Base-by-base conservation (phyloP, 2,113 vertebrate genomes). In the Perca flavescens region DNA sequence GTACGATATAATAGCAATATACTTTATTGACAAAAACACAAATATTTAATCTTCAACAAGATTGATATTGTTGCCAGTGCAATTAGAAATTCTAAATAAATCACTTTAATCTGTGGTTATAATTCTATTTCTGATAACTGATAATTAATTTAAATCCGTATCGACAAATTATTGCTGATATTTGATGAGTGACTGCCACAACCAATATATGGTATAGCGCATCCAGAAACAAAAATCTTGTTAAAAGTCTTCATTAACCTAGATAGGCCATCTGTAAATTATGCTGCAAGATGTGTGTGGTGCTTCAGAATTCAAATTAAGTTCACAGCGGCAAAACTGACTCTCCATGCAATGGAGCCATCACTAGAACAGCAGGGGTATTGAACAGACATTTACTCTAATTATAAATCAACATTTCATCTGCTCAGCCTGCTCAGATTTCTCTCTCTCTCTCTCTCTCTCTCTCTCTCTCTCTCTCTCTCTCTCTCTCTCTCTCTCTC, bases 361-460 rank as follows among this genome's bases (percentile, higher is more conserved):
- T 91, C 92, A 92, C 53, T 64, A 86, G 81, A 94, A 87, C 92
- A 91, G 90, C 90, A 34, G 86, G 88, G 88, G 88, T 82, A 91
- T 83, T 74, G 68, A 88, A 85, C 76, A 87, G 87, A 90, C 88
- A 86, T 90, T 91, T 83, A 84, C 85, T 86, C 84, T 90, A 92
- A 92, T 94, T 93, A 92, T 91, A 94, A 90, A 93, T 90, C 92
- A 91, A 84, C 86, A 90, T 91, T 87, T 85, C 73, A 56, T 40
- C 87, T 92, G 87, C 88, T n/a, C n/a, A n/a, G 80, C 77, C 71
- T 69, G 56, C 86, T 91, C 88, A 83, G 75, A 88, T 80, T 67
- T 74, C 71, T 72, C 73, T 58, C 64, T 79, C 64, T 66, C 63
- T 85, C 58, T 17, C 47, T 66, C 46, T 36, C 43, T 60, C 31